Evolutionary conservation across 2,113 vertebrate species (phyloP).

Genomic region (Phrynosoma blainvillii): DNA sequence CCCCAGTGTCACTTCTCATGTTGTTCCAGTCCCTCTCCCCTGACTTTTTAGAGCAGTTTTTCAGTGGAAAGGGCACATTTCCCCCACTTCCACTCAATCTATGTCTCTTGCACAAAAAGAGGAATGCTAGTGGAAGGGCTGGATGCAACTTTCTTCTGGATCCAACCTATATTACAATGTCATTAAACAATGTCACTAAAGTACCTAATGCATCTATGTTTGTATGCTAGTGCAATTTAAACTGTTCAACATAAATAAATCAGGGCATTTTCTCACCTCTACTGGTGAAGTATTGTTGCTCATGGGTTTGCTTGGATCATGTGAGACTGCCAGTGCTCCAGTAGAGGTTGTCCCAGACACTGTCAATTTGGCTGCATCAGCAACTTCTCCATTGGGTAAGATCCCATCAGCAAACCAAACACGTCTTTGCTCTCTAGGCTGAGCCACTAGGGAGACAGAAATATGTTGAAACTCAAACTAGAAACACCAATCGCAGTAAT

Average conservation of each 20-base stretch:
- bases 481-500: too few relatives aligned
- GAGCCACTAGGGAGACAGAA: conserved; percentile 73
- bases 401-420: conserved; percentile 98
- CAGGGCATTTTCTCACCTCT: conserved; percentile 79
- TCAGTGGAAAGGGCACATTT: neutral
- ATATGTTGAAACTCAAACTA: conserved; percentile 10
- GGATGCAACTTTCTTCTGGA: neutral
- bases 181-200: neutral
- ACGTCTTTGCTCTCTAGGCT: conserved; percentile 91
- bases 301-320: conserved; percentile 85
- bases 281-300: conserved; percentile 75
- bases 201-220: neutral
- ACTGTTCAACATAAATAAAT: conserved; percentile 6
- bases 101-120: neutral
- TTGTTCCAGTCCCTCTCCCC: neutral
- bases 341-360: conserved; percentile 80
- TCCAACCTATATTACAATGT: neutral
- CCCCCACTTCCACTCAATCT: neutral
- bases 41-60: neutral
- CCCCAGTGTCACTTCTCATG: neutral
- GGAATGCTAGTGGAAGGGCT: neutral
- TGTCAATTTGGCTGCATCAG: conserved; percentile 87
- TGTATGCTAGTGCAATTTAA: conserved; percentile 8
- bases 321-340: conserved; percentile 80
- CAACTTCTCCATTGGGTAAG: conserved; percentile 92